These are phyloP conservation scores for Tonatia bakeri DNA, from an alignment of 2,113 vertebrate species.

Conservation along the genomic window DNA sequence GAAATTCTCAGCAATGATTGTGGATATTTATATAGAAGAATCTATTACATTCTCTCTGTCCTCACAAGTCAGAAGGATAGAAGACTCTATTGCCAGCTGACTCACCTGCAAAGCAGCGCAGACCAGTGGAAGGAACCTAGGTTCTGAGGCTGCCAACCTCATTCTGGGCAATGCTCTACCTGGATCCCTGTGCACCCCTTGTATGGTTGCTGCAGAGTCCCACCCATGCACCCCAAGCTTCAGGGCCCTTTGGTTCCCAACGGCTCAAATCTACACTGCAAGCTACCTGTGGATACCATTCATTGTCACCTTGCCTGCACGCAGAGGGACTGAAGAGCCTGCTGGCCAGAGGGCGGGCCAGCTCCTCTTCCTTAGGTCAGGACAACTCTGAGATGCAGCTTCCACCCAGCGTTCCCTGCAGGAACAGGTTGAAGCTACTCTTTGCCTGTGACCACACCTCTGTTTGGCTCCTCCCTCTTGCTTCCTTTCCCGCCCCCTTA, in stretches of 20 bases:
- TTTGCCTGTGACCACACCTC: not conserved
- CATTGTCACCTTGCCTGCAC: not conserved
- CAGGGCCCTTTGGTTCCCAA: not conserved
- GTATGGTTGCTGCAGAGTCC: not conserved
- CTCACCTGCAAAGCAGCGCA: not conserved
- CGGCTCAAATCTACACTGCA: not conserved
- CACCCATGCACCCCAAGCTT: too few relatives aligned
- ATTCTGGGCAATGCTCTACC: fast-evolving
- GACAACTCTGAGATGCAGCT: not conserved
- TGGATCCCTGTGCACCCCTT: too few relatives aligned
- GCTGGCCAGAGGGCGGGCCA: not conserved
- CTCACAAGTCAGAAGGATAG: not conserved
- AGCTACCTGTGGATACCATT: not conserved
- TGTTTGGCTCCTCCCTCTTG: not conserved
- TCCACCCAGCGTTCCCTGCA: fast-evolving
- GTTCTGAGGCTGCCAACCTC: not conserved
- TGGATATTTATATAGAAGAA: not conserved
- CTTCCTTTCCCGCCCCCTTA: not conserved
- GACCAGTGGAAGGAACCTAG: fast-evolving
- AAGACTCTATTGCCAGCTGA: not conserved
- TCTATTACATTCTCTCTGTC: not conserved
- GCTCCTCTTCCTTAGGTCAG: not conserved
- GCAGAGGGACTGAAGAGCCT: not conserved
- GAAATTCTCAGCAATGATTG: not conserved
- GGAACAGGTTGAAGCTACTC: not conserved